phyloP scores from a whole-genome alignment of 2,888 invertebrate genomes.

The Hoplodrina blanda region DNA sequence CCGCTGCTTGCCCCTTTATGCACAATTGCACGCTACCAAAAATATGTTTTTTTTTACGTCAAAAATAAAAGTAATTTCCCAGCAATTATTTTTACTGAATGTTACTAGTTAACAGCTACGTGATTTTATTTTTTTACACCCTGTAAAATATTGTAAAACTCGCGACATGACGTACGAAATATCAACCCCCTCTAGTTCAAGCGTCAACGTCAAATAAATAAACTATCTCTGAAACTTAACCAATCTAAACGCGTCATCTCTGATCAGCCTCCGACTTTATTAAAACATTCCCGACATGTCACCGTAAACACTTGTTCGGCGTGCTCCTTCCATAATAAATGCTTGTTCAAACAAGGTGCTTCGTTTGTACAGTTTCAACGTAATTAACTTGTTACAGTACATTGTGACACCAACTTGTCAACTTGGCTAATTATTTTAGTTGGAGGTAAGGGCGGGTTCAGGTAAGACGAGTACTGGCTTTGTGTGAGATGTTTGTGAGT shows the following conservation, averaged over 20 bases:
- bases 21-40: too few relatives aligned
- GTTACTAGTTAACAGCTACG: too few relatives aligned
- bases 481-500: constrained; percentile 6
- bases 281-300: constrained; percentile 51
- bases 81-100: too few relatives aligned
- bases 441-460: constrained; percentile 55
- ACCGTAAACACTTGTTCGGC: constrained; percentile 45
- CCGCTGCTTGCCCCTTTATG: too few relatives aligned
- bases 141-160: too few relatives aligned
- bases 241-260: constrained; percentile 11
- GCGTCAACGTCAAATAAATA: neutral
- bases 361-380: constrained; percentile 71
- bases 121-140: too few relatives aligned
- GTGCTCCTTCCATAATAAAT: constrained; percentile 55
- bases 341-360: constrained; percentile 63
- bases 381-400: constrained; percentile 76
- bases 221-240: constrained; percentile 8
- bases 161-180: too few relatives aligned
- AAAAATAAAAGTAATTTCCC: too few relatives aligned
- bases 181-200: too few relatives aligned
- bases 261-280: constrained; percentile 34
- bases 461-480: constrained; percentile 26
- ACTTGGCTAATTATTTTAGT: constrained; percentile 76
- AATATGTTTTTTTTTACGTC: too few relatives aligned
- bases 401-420: constrained; percentile 69